Percentiles rank a stretch among this genome's conserved stretches.
These are phyloP conservation scores for Loxodonta africana DNA, from an alignment of 2,113 vertebrate species.

Conservation along the genomic window DNA sequence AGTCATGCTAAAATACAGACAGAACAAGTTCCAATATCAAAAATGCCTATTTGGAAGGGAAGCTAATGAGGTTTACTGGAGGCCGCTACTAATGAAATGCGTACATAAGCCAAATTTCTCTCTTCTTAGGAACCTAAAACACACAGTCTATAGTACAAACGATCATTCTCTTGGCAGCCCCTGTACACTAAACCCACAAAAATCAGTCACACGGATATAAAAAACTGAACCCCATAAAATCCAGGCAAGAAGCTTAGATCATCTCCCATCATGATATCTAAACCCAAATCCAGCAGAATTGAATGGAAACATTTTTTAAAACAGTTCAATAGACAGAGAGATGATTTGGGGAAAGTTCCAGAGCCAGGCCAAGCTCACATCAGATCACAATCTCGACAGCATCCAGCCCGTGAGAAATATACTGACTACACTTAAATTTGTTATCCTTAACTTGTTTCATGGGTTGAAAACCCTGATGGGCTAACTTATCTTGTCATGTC, in stretches of 20 bases:
- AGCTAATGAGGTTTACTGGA: constrained; percentile 14
- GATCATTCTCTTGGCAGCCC: not conserved
- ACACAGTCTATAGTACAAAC: not conserved
- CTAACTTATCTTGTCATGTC: not conserved
- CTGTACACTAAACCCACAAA: not conserved
- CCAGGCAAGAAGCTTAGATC: not conserved
- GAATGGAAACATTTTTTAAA: constrained; percentile 18
- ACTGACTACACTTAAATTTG: not conserved
- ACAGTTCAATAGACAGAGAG: not conserved
- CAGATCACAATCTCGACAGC: not conserved
- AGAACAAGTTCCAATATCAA: constrained; percentile 35
- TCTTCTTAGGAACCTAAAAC: not conserved
- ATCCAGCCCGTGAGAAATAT: not conserved
- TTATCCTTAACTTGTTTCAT: not conserved
- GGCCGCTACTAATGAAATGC: constrained; percentile 11
- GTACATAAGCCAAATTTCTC: constrained; percentile 23
- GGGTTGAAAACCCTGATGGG: not conserved
- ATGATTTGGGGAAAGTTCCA: constrained; percentile 1
- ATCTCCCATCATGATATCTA: not conserved
- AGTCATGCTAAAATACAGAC: constrained; percentile 33
- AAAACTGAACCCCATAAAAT: constrained; percentile 54
- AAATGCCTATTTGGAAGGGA: constrained; percentile 8
- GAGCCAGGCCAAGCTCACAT: not conserved
- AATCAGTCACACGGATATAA: not conserved
- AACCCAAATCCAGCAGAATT: not conserved